Evolutionary conservation across 2,113 vertebrate species (phyloP).

Genomic region (Gavia stellata): DNA sequence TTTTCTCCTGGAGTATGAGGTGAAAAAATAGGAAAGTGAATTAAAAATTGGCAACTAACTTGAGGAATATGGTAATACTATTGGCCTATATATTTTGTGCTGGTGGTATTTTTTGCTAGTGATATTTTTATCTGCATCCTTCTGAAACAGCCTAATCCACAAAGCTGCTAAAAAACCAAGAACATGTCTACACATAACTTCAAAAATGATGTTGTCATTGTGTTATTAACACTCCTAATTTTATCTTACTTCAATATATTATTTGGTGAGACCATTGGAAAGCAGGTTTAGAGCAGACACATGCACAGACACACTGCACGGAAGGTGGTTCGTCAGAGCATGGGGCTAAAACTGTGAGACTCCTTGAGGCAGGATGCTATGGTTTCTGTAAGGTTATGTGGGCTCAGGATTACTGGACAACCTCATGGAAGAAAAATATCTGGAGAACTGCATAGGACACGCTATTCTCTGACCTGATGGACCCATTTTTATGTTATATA

Average conservation of each 20-base stretch:
- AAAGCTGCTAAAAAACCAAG: background rate
- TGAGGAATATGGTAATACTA: background rate
- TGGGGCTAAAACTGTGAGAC: background rate
- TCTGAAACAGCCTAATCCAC: background rate
- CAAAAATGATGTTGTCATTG: background rate
- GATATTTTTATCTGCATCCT: background rate
- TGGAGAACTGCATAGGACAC: background rate
- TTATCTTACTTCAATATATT: background rate
- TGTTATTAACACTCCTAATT: background rate
- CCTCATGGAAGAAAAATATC: background rate
- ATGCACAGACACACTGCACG: background rate
- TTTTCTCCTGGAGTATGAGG: background rate
- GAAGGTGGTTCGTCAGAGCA: accelerated
- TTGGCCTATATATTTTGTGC: background rate
- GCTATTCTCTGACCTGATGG: background rate
- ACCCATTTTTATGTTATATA: background rate
- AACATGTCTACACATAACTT: background rate
- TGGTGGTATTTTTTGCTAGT: background rate
- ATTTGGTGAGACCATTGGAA: background rate
- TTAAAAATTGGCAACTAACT: background rate
- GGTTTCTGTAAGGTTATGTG: background rate
- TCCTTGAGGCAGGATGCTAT: background rate
- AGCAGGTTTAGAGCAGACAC: background rate
- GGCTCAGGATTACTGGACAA: background rate
- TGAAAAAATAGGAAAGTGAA: background rate